phyloP scores from a whole-genome alignment of 2,797 vertebrate species.

The Tachyglossus aculeatus region DNA sequence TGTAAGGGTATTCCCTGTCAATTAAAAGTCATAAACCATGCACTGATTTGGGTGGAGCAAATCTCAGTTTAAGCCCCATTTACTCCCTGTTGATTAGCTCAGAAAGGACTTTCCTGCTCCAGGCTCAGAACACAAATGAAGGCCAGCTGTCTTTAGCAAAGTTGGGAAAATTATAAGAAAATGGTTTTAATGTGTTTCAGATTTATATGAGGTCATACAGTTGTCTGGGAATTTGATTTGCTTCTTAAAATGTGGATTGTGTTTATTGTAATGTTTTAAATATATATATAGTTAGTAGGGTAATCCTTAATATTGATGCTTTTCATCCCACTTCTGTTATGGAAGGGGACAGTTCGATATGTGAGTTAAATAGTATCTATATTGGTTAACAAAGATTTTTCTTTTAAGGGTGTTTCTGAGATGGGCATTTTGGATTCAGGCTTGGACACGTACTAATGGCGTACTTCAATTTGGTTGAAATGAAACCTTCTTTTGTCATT shows the following conservation, averaged over 20 bases:
- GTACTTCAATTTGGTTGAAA: not conserved
- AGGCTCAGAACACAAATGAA: not conserved
- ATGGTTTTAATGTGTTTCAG: not conserved
- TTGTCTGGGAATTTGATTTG: not conserved
- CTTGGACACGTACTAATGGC: rapidly evolving
- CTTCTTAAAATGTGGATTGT: not conserved
- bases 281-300: not conserved
- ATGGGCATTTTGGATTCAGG: too few relatives aligned
- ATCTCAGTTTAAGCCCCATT: not conserved
- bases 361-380: too few relatives aligned
- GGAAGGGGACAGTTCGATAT: too few relatives aligned
- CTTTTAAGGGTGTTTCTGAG: too few relatives aligned
- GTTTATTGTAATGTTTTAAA: not conserved
- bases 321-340: too few relatives aligned
- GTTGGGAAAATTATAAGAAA: not conserved
- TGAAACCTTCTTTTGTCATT: conserved; percentile 15
- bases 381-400: too few relatives aligned
- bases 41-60: not conserved
- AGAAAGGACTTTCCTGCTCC: not conserved
- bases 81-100: not conserved
- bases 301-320: too few relatives aligned
- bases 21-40: not conserved
- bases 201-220: not conserved
- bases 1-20: not conserved
- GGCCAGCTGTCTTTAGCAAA: not conserved